A percentile compares a stretch with the other conserved stretches of the same genome.
Evolutionary conservation across 1,140 invertebrate genomes (phyloP).

Genomic region (Copidosoma floridanum): DNA sequence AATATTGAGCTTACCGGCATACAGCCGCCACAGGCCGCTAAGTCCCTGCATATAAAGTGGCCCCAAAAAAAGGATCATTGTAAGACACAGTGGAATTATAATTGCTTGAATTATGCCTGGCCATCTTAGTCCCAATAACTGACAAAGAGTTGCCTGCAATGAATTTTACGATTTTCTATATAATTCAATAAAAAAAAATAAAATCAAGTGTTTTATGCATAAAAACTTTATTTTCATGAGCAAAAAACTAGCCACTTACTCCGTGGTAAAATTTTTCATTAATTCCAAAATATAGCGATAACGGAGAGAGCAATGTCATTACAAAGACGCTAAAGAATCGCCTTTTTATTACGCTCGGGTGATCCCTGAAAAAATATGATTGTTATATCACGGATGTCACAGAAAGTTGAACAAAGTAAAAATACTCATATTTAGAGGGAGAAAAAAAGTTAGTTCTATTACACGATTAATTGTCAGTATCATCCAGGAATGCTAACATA

Average conservation of each 20-base stretch:
- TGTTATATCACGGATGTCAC: too few relatives aligned
- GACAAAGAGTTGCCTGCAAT: slow-evolving; percentile 63
- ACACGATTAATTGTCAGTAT: too few relatives aligned
- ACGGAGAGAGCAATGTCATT: slow-evolving; percentile 76
- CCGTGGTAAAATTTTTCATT: slow-evolving; percentile 61
- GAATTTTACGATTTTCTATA: slow-evolving; percentile 4
- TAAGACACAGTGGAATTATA: slow-evolving; percentile 75
- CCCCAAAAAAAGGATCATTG: slow-evolving; percentile 81
- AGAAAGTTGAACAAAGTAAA: too few relatives aligned
- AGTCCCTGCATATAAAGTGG: slow-evolving; percentile 73
- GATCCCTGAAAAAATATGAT: slow-evolving; percentile 70
- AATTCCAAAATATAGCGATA: slow-evolving; percentile 71
- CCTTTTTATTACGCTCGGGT: slow-evolving; percentile 84
- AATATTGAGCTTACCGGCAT: slow-evolving; percentile 60
- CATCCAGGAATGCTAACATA: too few relatives aligned
- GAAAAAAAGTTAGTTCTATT: too few relatives aligned
- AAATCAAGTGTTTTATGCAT: slow-evolving; percentile 5
- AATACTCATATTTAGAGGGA: too few relatives aligned
- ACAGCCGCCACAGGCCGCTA: slow-evolving; percentile 68
- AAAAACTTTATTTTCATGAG: neutral
- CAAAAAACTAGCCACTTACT: slow-evolving; percentile 44
- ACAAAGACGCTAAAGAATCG: slow-evolving; percentile 83
- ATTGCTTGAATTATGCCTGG: slow-evolving; percentile 72
- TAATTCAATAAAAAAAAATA: neutral
- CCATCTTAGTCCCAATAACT: slow-evolving; percentile 74